Evolutionary conservation across 2,888 invertebrate genomes (phyloP), one percentile per base, ranked within the genome.

Genomic region (Hypercompe scribonia): DNA sequence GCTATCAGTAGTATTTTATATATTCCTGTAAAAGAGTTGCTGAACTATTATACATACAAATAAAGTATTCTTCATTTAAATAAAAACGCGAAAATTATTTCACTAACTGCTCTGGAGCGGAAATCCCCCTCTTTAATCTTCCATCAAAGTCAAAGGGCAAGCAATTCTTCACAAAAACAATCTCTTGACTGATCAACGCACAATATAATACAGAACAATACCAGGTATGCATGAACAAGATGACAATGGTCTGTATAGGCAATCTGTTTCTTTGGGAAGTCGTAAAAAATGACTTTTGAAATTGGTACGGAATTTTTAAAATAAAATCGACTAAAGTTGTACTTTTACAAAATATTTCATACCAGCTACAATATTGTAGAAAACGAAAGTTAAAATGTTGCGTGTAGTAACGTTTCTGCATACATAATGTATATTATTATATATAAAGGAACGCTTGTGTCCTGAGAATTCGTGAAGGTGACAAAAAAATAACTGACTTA

Each of bases 101-200:
- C 24, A 39, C 39, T 24, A 58, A 65, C 36, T 36, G 50, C 31
- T 7, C 18, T 65, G 46, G n/a, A 65, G 65, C 46, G 61, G 61
- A 54, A 65, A 58, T 68, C 73, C 68, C 72, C 54, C 63, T 54
- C 64, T 78, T 76, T 73, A 72, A 76, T 73, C 70, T 67, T n/a
- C 39, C 42, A 68, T 72, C 67, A 34, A 74, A 78, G 73, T 71
- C 81, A 75, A 84, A 88, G 88, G 85, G 84, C 89, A 88, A 89
- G 83, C 80, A 87, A 90, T 87, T 78, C 72, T 82, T 87, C 86
- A 86, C 76, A 75, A n/a, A 76, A 78, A 88, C 86, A 87, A 87
- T 83, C 73, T 28, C 64, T 33, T 42, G 76, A 76, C 83, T 85
- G 83, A 90, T 87, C 83, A 84, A 71, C 71, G 65, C 11, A 89